phyloP scores from a whole-genome alignment of 2,113 vertebrate genomes.

The Parus major region DNA sequence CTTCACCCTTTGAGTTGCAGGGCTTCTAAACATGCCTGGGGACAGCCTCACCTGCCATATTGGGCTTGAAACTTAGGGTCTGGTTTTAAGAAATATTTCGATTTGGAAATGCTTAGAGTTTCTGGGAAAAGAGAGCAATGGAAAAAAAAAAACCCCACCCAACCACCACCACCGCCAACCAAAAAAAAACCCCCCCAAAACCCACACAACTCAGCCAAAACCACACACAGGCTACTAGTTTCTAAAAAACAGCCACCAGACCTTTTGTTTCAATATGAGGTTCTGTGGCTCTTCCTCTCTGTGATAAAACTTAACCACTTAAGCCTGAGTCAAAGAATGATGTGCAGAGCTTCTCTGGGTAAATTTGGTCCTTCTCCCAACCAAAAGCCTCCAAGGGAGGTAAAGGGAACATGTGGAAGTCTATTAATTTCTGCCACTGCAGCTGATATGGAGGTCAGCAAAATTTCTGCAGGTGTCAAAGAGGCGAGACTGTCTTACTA shows the following conservation, averaged over 20 bases:
- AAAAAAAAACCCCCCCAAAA: not conserved
- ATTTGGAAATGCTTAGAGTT: not conserved
- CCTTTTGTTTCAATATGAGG: not conserved
- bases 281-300: not conserved
- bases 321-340: conserved; percentile 7
- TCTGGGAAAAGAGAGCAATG: not conserved
- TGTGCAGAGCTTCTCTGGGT: conserved; percentile 13
- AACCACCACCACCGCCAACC: not conserved
- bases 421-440: not conserved
- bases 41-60: not conserved
- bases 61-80: not conserved
- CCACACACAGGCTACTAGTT: not conserved
- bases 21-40: not conserved
- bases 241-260: not conserved
- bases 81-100: not conserved
- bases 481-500: not conserved
- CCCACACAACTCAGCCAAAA: not conserved
- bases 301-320: not conserved
- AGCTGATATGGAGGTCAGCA: not conserved
- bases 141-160: not conserved
- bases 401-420: not conserved
- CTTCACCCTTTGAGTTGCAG: not conserved
- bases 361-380: conserved; percentile 36
- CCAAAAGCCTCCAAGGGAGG: not conserved
- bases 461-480: not conserved